Conservation (phyloP, 2,113 vertebrate species). For the Naja naja region DNA sequence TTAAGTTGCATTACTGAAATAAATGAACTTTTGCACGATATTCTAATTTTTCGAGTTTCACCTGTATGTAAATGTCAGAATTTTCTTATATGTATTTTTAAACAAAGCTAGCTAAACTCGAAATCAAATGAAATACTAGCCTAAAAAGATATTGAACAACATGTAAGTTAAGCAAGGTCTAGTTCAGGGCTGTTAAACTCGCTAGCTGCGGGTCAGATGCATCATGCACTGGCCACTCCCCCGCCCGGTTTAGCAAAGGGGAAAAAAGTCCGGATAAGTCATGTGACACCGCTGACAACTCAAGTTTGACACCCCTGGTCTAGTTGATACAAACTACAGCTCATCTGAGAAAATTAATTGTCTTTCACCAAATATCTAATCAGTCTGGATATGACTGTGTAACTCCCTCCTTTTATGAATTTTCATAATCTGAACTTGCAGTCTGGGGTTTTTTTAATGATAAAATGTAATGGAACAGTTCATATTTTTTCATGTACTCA, state of each 20-base stretch:
- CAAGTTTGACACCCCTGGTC: too few relatives aligned
- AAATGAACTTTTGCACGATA: too few relatives aligned
- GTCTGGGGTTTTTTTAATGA: neutral
- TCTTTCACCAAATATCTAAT: neutral
- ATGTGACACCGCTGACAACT: too few relatives aligned
- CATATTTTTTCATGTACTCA: neutral
- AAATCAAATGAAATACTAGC: neutral
- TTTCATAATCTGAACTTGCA: neutral
- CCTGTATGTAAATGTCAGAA: neutral
- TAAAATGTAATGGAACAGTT: neutral
- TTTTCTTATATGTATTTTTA: neutral
- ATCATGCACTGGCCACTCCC: too few relatives aligned
- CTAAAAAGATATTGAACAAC: neutral
- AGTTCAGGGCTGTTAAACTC: neutral
- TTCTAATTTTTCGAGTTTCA: too few relatives aligned
- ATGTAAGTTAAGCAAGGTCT: neutral
- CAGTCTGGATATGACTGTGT: neutral
- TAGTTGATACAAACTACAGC: neutral
- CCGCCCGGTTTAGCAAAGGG: too few relatives aligned
- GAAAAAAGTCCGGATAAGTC: too few relatives aligned
- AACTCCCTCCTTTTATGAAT: neutral
- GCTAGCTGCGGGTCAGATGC: too few relatives aligned
- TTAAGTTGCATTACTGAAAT: too few relatives aligned
- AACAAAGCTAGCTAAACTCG: neutral
- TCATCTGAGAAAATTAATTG: neutral